Evolutionary conservation across 2,888 invertebrate genomes (phyloP).

Genomic region (Ochropacha duplaris): DNA sequence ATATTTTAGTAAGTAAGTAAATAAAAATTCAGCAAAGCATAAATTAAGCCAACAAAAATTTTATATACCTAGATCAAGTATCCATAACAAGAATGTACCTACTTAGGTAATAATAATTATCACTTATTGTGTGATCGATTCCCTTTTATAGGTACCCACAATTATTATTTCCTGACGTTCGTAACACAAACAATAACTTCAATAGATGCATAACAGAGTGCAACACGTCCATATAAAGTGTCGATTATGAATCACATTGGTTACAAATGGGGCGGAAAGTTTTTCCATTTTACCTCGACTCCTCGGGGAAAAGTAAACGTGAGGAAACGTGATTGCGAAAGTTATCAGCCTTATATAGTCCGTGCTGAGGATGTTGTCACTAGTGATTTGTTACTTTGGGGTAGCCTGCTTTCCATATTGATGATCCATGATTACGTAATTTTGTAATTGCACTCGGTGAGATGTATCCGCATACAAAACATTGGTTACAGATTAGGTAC

Average conservation of each 20-base stretch:
- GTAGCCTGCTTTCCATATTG: neutral
- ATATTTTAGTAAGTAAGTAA: too few relatives aligned
- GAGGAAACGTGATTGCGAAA: constrained; percentile 39
- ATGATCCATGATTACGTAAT: neutral
- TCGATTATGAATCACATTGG: constrained; percentile 29
- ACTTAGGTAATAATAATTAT: too few relatives aligned
- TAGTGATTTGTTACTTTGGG: neutral
- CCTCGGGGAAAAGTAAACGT: constrained; percentile 40
- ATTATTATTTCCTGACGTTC: neutral
- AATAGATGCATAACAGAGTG: neutral
- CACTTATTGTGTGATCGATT: too few relatives aligned
- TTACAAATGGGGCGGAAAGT: constrained; percentile 45
- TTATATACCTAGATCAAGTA: too few relatives aligned
- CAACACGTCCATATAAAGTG: constrained; percentile 21
- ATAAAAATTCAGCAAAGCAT: too few relatives aligned
- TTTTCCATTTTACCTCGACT: constrained; percentile 42
- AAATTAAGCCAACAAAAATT: too few relatives aligned
- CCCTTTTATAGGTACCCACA: too few relatives aligned
- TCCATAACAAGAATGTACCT: too few relatives aligned
- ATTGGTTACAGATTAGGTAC: too few relatives aligned
- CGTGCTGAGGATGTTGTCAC: neutral
- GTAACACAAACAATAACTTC: neutral
- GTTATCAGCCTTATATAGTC: constrained; percentile 23
- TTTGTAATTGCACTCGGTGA: neutral
- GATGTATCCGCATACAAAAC: too few relatives aligned